Conservation (phyloP, 1,140 invertebrate species). For the Drosophila asahinai region DNA sequence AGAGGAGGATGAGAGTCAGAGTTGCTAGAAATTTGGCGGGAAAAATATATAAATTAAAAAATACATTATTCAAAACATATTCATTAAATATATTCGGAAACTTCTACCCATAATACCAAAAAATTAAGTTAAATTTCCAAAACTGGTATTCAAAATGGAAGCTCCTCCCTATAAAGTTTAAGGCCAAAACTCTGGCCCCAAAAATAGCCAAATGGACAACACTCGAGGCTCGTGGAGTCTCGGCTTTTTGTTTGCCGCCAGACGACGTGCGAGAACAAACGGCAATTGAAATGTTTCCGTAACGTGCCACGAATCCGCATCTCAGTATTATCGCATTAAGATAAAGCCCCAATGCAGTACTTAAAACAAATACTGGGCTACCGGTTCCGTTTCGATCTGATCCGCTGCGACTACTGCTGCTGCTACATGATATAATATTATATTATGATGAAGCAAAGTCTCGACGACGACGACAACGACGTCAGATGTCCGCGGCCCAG, state of each 20-base stretch:
- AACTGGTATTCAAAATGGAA: no score
- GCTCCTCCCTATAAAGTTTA: neutral
- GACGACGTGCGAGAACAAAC: conserved; percentile 40
- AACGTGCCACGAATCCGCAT: conserved; percentile 33
- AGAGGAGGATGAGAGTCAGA: neutral
- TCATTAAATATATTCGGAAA: no score
- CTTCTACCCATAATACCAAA: no score
- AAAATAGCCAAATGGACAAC: conserved; percentile 4
- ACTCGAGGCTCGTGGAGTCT: neutral
- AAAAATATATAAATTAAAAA: neutral
- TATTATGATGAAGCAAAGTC: conserved; percentile 20
- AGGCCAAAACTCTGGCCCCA: conserved; percentile 1
- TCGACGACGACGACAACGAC: conserved; percentile 13
- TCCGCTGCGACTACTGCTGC: neutral
- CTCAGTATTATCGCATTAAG: conserved; percentile 42
- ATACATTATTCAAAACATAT: no score
- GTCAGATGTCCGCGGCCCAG: conserved; percentile 32
- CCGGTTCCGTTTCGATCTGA: neutral
- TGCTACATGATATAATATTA: conserved; percentile 33
- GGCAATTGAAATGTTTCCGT: conserved; percentile 35
- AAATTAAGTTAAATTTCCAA: no score
- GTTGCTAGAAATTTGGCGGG: conserved; percentile 6
- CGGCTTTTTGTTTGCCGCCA: conserved; percentile 36
- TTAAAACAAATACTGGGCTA: conserved; percentile 47
- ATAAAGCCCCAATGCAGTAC: conserved; percentile 59